Evolutionary conservation across 1,140 invertebrate species (phyloP), one percentile per base, ranked within the genome.

Genomic region (Atopsyche davidsoni): DNA sequence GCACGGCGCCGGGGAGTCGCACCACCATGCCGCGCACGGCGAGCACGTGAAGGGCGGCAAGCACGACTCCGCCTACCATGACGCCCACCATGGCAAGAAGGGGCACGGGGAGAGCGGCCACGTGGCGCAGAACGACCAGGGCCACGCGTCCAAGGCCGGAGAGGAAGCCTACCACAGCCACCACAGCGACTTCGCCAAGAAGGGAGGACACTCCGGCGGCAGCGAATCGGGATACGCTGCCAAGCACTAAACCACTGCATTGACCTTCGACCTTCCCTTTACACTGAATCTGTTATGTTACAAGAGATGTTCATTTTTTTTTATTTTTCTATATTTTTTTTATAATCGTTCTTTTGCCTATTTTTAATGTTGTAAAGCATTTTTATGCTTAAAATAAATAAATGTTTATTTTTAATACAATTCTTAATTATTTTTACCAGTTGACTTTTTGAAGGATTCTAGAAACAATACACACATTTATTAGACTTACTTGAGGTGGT

Each of bases 71-170:
- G 74, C 58, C 9, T 67, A 75, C 54, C 58, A 74, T 32, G 60
- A 65, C n/a, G 62, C 59, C 36, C 60, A 64, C 42, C 63, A 60
- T 17, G 77, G 69, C 22, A 69, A 72, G 18, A 59, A 69, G 28
- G 75, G 71, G 6, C 59, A 66, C 40, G 63, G 59, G 47, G 68
- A 73, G 6, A 71, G 78, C 52, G 73, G 73, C 1, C 65, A 69
- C 24, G 61, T 59, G 22, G 57, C 69, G n/a, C 62, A 61, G 21
- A 60, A 67, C 18, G 62, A 67, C 39, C 62, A 69, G 22, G 67
- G 62, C 9, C 71, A 75, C 44, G 66, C 66, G 14, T 63, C 60
- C 2, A 67, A 75, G 58, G 62, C 68, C 42, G 74, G 65, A 4
- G 63, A 66, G 18, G 64, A 71, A 16, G 63, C 68, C 22, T 62